A percentile compares a stretch with the other conserved stretches of the same genome.
These are phyloP conservation scores for Hipposideros larvatus DNA, from an alignment of 2,797 vertebrate species.

Conservation along the genomic window DNA sequence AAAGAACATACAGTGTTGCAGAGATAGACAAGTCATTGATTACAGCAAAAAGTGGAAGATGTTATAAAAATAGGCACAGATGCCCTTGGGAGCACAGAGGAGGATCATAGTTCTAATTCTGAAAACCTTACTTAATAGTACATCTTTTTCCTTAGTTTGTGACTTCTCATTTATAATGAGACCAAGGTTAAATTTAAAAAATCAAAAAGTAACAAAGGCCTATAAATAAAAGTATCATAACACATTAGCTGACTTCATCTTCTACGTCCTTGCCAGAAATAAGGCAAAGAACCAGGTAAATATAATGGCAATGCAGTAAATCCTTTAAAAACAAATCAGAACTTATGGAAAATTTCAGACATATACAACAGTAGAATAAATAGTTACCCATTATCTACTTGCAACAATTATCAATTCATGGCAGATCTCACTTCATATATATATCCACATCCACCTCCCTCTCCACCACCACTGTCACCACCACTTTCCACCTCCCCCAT, in stretches of 20 bases:
- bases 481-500: neutral
- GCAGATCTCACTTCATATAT: neutral
- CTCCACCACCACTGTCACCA: neutral
- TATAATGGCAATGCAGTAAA: neutral
- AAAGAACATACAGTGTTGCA: neutral
- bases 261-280: neutral
- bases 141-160: neutral
- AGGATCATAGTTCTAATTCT: neutral
- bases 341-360: conserved; percentile 4
- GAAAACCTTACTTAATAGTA: neutral
- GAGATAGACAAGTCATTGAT: neutral
- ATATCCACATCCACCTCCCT: neutral
- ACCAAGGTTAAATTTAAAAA: conserved; percentile 20
- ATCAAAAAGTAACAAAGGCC: neutral
- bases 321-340: neutral
- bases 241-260: neutral
- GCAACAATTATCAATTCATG: neutral
- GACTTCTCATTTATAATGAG: neutral
- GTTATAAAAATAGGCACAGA: neutral
- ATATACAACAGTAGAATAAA: neutral
- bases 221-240: conserved; percentile 12
- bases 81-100: neutral
- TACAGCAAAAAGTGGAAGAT: neutral
- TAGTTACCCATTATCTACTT: neutral
- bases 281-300: neutral